Conservation (phyloP, 2,113 vertebrate species). For the Semnopithecus entellus region DNA sequence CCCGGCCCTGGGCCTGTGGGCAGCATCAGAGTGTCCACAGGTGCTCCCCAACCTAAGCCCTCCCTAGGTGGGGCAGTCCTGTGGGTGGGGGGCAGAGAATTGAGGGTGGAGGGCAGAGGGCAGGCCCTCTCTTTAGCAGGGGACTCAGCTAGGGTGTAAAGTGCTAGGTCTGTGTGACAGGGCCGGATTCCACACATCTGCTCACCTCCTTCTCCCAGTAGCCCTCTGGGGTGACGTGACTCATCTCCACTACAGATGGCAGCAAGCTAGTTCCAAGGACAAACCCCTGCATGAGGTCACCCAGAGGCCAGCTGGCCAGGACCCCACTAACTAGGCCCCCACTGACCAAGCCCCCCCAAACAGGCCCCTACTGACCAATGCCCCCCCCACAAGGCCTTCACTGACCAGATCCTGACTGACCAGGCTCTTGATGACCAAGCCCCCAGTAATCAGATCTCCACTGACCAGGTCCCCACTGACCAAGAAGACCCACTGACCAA, state of each 20-base stretch:
- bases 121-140: neutral
- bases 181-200: neutral
- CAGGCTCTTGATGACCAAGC: too few relatives aligned
- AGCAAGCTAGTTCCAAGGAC: neutral
- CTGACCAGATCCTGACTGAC: too few relatives aligned
- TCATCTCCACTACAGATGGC: neutral
- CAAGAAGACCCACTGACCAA: too few relatives aligned
- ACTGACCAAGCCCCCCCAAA: neutral
- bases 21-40: neutral
- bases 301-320: neutral
- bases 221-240: neutral
- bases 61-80: neutral
- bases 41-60: neutral
- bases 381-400: too few relatives aligned
- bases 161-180: neutral
- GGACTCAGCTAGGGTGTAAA: neutral
- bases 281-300: neutral
- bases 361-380: too few relatives aligned
- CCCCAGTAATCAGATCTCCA: too few relatives aligned
- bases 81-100: too few relatives aligned
- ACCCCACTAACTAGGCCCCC: neutral
- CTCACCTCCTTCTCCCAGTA: neutral
- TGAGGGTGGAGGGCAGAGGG: neutral
- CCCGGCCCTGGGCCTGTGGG: neutral
- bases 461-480: too few relatives aligned